phyloP scores from a whole-genome alignment of 2,888 invertebrate genomes.

The Syrphus vitripennis region DNA sequence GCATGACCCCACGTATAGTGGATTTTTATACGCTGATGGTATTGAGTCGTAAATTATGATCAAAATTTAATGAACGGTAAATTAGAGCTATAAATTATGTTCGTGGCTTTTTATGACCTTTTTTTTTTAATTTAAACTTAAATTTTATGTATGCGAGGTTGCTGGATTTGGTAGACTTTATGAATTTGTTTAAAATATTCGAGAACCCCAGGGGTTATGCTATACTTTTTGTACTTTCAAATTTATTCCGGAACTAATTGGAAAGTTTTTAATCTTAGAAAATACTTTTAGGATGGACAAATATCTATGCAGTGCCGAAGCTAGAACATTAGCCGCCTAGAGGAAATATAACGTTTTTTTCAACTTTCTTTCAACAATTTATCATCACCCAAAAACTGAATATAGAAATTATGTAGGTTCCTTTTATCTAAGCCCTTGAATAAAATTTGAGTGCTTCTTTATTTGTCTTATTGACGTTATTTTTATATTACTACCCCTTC shows the following conservation, averaged over 20 bases:
- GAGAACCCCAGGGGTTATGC: slow-evolving; percentile 12
- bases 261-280: not conserved
- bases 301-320: too few species aligned
- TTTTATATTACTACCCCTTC: too few species aligned
- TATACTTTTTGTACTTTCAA: not conserved
- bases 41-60: slow-evolving; percentile 75
- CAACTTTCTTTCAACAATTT: too few species aligned
- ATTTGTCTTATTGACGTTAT: too few species aligned
- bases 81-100: slow-evolving; percentile 74
- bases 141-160: not conserved
- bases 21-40: slow-evolving; percentile 27
- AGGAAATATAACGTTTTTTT: too few species aligned
- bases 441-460: too few species aligned
- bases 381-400: too few species aligned
- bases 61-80: slow-evolving; percentile 74
- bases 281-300: not conserved
- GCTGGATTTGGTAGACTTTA: not conserved
- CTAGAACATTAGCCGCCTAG: too few species aligned
- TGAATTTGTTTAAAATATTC: not conserved
- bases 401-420: too few species aligned
- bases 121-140: slow-evolving; percentile 40
- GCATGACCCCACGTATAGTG: not conserved
- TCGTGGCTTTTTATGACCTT: slow-evolving; percentile 25
- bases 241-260: slow-evolving; percentile 54
- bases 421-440: too few species aligned